Base-by-base conservation (phyloP, 2,888 invertebrate genomes). In the Eulithis testata region DNA sequence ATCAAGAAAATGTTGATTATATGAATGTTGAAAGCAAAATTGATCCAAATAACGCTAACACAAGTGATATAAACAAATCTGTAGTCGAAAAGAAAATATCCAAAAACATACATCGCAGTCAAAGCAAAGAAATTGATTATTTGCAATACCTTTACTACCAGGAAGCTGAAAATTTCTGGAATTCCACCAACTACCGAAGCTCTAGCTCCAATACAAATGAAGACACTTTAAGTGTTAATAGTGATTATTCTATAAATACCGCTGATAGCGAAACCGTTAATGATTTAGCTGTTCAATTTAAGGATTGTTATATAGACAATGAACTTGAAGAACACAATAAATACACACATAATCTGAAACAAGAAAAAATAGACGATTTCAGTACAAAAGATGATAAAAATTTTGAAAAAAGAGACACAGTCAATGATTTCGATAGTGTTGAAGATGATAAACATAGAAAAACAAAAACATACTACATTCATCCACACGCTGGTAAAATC, bases 151-250 rank as follows among this genome's bases (percentile, higher is more conserved):
- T 27, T 4, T 66, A 66, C 52, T 63, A 49, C 11, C 56, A 62
- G 49, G 66, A 60, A 8, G 63, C 66, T 11, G 63, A 66, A 12
- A 58, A 45, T 3, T 65, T 68, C 54, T 64, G 65, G 65, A 68
- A 67, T 43, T 2, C 12, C 4, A 9, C 21, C 5, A 47, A 45
- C 40, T 40, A 49, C 14, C 11, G 12, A 58, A 51, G 3, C 31
- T 31, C 31, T 0, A 36, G 6, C n/a, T n/a, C 11, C 0, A 51
- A 36, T n/a, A n/a, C n/a, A 21, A 21, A 21, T 21, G 21, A 1
- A 21, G 21, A 21, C 21, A 21, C 1, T 21, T 21, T 21, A 2
- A 21, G 21, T 21, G 21, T 21, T 3, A 51, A 51, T 6, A 11
- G n/a, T 6, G n/a, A 36, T 36, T n/a, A 36, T 31, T 4, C n/a